phyloP scores from a whole-genome alignment of 2,113 vertebrate species.

The Rhegmatorhina hoffmannsi region DNA sequence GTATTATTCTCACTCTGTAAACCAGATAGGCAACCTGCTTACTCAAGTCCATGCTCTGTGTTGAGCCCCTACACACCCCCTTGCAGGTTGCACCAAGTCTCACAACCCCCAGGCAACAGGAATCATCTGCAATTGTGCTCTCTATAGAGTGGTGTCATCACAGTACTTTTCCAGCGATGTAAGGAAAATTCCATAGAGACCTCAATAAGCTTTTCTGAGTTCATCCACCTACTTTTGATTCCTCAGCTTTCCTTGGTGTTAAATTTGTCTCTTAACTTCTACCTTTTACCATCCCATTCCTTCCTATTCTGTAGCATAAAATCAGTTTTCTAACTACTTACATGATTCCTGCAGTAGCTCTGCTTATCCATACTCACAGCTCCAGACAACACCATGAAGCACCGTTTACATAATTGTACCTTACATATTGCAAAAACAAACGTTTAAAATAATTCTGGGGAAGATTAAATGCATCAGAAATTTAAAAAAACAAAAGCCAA shows the following conservation, averaged over 20 bases:
- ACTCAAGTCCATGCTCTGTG: not conserved
- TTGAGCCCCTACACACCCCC: not conserved
- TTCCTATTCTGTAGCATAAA: not conserved
- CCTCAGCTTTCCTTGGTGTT: not conserved
- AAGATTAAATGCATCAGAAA: not conserved
- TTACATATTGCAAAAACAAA: not conserved
- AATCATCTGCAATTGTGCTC: not conserved
- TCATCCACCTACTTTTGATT: not conserved
- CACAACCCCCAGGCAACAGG: not conserved
- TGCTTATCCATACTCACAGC: not conserved
- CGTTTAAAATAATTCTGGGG: not conserved
- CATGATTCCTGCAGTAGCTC: not conserved
- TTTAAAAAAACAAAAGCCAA: not conserved
- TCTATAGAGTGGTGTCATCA: not conserved
- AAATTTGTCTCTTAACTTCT: not conserved
- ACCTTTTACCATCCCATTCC: not conserved
- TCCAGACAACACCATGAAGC: not conserved
- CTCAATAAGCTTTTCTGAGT: not conserved
- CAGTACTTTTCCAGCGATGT: not conserved
- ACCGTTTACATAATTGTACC: slow-evolving; percentile 9
- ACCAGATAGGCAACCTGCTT: not conserved
- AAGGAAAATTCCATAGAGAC: not conserved
- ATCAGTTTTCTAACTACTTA: not conserved
- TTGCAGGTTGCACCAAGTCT: not conserved
- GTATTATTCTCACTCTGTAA: not conserved